Conservation (phyloP, 1,140 invertebrate genomes). For the Limonius californicus region DNA sequence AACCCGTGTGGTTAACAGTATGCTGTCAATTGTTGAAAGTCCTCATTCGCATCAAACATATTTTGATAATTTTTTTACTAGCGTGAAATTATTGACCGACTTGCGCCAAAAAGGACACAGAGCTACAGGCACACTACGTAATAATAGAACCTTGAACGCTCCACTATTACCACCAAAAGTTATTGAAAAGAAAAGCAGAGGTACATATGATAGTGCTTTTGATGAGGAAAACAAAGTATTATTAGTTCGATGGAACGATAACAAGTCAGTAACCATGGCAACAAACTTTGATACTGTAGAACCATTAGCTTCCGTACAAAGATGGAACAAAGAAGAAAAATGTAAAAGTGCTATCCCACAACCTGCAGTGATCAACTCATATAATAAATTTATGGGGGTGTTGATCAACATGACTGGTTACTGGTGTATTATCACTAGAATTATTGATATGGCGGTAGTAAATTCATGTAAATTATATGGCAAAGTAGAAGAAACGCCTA, state of each 20-base stretch:
- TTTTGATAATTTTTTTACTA: constrained; percentile 38
- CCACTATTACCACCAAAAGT: constrained; percentile 18
- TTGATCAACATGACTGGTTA: constrained; percentile 39
- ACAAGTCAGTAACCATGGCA: neutral
- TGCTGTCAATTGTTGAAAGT: neutral
- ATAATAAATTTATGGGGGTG: constrained; percentile 38
- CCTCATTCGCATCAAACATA: constrained; percentile 25
- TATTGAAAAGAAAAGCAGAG: constrained; percentile 25
- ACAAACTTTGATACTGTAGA: neutral
- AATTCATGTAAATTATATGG: constrained; percentile 24
- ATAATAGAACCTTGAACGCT: constrained; percentile 19
- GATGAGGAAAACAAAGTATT: neutral
- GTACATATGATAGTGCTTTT: constrained; percentile 22
- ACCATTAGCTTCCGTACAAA: constrained; percentile 18
- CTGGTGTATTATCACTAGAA: constrained; percentile 36
- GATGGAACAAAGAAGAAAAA: constrained; percentile 29
- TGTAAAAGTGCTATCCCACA: constrained; percentile 22
- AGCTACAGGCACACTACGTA: constrained; percentile 32
- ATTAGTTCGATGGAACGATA: constrained; percentile 8
- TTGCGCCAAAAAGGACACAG: constrained; percentile 24
- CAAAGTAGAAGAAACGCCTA: neutral
- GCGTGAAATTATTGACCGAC: constrained; percentile 23
- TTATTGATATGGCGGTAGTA: constrained; percentile 30
- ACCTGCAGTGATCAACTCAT: constrained; percentile 27
- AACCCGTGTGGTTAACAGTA: neutral